phyloP scores from a whole-genome alignment of 2,888 invertebrate species.

The Tromatobia lineatoria region DNA sequence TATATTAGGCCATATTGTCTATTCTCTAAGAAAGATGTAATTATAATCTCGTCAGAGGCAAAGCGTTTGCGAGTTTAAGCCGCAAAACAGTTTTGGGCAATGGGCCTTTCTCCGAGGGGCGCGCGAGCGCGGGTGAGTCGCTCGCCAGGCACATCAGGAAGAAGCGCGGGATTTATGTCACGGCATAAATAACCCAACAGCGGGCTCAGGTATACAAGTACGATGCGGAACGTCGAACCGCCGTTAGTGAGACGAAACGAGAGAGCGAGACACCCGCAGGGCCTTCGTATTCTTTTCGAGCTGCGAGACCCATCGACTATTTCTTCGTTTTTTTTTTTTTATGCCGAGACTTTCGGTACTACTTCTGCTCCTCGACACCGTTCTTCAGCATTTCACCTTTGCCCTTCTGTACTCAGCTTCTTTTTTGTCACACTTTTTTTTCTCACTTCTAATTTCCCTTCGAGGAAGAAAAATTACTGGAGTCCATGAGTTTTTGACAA shows the following conservation, averaged over 20 bases:
- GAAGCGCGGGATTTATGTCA: slow-evolving; percentile 75
- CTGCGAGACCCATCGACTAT: slow-evolving; percentile 37
- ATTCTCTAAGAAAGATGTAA: slow-evolving; percentile 12
- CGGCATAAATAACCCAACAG: slow-evolving; percentile 74
- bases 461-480: slow-evolving; percentile 34
- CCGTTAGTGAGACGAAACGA: slow-evolving; percentile 57
- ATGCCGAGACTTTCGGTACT: slow-evolving; percentile 32
- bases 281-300: slow-evolving; percentile 53
- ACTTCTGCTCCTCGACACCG: slow-evolving; percentile 23
- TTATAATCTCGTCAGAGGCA: slow-evolving; percentile 52
- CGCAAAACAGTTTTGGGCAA: slow-evolving; percentile 57
- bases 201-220: slow-evolving; percentile 3
- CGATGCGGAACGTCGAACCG: slow-evolving; percentile 51
- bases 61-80: slow-evolving; percentile 25
- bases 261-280: slow-evolving; percentile 32
- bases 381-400: slow-evolving; percentile 60
- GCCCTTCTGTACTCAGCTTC: slow-evolving; percentile 37
- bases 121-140: slow-evolving; percentile 34
- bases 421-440: slow-evolving; percentile 24
- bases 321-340: slow-evolving; percentile 40
- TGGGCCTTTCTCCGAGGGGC: slow-evolving; percentile 52
- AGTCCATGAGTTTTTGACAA: slow-evolving; percentile 56
- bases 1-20: slow-evolving; percentile 14
- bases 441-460: slow-evolving; percentile 1
- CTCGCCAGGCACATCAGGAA: slow-evolving; percentile 64